Evolutionary conservation across 2,888 invertebrate species (phyloP).

Genomic region (Chloroclysta siterata): DNA sequence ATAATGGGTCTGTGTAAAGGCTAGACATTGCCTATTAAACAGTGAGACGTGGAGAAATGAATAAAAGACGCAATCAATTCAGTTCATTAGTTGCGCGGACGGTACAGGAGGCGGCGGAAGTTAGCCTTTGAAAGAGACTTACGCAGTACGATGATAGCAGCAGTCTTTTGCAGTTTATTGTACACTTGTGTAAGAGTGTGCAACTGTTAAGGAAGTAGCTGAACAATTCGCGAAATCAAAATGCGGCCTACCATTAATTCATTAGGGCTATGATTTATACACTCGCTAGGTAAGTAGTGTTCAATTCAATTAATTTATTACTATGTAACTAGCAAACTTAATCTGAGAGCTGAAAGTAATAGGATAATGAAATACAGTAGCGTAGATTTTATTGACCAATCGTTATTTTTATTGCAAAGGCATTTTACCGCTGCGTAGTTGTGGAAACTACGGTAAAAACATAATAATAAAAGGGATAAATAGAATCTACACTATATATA

Average conservation of each 20-base stretch:
- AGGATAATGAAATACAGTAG: not conserved
- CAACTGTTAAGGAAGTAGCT: slow-evolving; percentile 1
- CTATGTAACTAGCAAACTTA: not conserved
- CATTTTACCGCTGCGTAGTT: too few species aligned
- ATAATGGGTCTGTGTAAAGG: slow-evolving; percentile 45
- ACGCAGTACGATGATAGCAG: slow-evolving; percentile 5
- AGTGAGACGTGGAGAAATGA: slow-evolving; percentile 45
- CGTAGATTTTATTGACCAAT: not conserved
- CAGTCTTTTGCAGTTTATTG: slow-evolving; percentile 14
- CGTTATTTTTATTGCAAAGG: not conserved
- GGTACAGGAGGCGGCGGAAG: slow-evolving; percentile 21
- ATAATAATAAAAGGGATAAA: too few species aligned
- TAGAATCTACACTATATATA: too few species aligned
- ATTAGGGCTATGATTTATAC: not conserved
- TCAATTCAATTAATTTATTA: slow-evolving; percentile 1
- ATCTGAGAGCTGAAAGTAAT: not conserved
- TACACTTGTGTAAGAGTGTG: slow-evolving; percentile 3
- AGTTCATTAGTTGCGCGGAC: slow-evolving; percentile 45
- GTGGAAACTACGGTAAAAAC: too few species aligned
- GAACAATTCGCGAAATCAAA: slow-evolving; percentile 4
- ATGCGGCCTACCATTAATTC: not conserved
- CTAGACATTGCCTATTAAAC: slow-evolving; percentile 49
- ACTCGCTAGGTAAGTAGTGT: not conserved
- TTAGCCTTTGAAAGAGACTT: slow-evolving; percentile 16
- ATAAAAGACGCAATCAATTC: slow-evolving; percentile 53